Percentiles rank a stretch among this genome's conserved stretches.
Evolutionary conservation across 2,113 vertebrate species (phyloP).

Genomic region (Planiliza haematocheilus): DNA sequence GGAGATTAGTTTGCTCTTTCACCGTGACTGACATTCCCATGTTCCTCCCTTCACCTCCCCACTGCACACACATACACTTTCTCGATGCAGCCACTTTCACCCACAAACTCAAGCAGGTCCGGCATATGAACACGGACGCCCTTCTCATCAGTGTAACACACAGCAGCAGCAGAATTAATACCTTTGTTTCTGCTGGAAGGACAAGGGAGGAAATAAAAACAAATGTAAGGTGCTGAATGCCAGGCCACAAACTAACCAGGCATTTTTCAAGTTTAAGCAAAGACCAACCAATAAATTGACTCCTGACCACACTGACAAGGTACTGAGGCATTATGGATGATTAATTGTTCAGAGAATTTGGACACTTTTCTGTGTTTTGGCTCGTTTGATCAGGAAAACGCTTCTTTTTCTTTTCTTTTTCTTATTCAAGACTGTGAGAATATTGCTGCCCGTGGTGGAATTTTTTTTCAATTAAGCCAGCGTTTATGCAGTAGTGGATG

Average conservation of each 20-base stretch:
- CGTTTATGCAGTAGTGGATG: conserved; percentile 53
- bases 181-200: not conserved
- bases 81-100: conserved; percentile 36
- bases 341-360: conserved; percentile 33
- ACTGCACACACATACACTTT: not conserved
- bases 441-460: conserved; percentile 37
- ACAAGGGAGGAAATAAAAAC: conserved; percentile 20
- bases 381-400: conserved; percentile 43
- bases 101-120: conserved; percentile 32
- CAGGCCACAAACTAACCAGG: conserved; percentile 18
- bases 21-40: conserved; percentile 47
- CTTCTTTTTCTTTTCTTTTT: conserved; percentile 22
- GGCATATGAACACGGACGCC: not conserved
- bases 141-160: conserved; percentile 16
- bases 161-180: conserved; percentile 19
- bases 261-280: conserved; percentile 45
- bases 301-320: conserved; percentile 23
- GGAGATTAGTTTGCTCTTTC: conserved; percentile 61
- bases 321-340: conserved; percentile 9
- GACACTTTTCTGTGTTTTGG: conserved; percentile 26
- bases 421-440: conserved; percentile 21
- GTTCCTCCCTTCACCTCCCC: conserved; percentile 22
- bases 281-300: conserved; percentile 50
- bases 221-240: conserved; percentile 23
- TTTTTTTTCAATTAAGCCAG: conserved; percentile 56